Conservation (phyloP, 2,113 vertebrate species). For the Carollia perspicillata region DNA sequence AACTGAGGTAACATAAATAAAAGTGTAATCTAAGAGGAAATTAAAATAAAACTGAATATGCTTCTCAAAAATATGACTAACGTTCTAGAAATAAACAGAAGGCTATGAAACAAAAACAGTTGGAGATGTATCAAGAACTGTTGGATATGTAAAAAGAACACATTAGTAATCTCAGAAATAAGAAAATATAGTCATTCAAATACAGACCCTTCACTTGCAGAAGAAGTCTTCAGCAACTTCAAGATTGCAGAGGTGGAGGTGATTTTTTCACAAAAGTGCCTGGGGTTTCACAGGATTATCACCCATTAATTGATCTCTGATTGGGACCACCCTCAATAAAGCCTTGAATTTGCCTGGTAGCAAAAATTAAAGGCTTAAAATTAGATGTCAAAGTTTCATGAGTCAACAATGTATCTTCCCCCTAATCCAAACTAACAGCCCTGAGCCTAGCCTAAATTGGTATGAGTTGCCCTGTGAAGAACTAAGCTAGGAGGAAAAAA, state of each 20-base stretch:
- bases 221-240: not conserved
- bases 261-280: not conserved
- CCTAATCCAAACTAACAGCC: not conserved
- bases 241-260: not conserved
- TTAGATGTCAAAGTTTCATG: not conserved
- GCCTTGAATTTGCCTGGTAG: not conserved
- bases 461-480: not conserved
- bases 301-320: not conserved
- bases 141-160: conserved; percentile 33
- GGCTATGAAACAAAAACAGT: conserved; percentile 56
- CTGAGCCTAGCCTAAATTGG: not conserved
- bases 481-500: not conserved
- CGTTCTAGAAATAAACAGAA: conserved; percentile 62
- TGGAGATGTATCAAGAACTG: conserved; percentile 55
- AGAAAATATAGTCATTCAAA: conserved; percentile 8
- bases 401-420: not conserved
- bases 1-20: conserved; percentile 42
- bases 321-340: not conserved
- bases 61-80: conserved; percentile 4
- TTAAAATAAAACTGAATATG: conserved; percentile 31
- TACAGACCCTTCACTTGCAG: not conserved
- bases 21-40: conserved; percentile 30
- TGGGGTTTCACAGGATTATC: not conserved
- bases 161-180: conserved; percentile 46
- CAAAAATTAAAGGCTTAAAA: not conserved